Evolutionary conservation across 2,888 invertebrate genomes (phyloP).

Genomic region (Ganaspis brasiliensis): DNA sequence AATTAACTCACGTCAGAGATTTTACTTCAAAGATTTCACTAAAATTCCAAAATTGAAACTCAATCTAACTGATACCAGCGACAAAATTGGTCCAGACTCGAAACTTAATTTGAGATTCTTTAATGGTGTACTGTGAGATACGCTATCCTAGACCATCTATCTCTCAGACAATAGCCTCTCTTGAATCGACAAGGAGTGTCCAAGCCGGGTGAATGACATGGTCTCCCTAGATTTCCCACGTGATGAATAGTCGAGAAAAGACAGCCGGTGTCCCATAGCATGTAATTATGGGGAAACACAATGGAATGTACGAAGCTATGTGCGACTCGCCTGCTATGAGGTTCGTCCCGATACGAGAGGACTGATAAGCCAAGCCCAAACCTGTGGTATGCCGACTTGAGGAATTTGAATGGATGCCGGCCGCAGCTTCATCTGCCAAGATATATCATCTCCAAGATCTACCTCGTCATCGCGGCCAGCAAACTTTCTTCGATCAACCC

Average conservation of each 20-base stretch:
- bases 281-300: slow-evolving; percentile 76
- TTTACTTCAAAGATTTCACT: too few species aligned
- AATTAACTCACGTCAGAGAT: slow-evolving; percentile 7
- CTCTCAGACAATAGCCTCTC: slow-evolving; percentile 22
- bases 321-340: slow-evolving; percentile 68
- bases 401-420: slow-evolving; percentile 44
- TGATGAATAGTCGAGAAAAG: slow-evolving; percentile 62
- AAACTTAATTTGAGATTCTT: not conserved
- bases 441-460: slow-evolving; percentile 69
- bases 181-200: slow-evolving; percentile 44
- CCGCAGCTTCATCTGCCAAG: slow-evolving; percentile 68
- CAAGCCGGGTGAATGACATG: slow-evolving; percentile 41
- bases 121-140: slow-evolving; percentile 2
- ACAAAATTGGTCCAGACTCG: not conserved
- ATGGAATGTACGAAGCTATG: slow-evolving; percentile 75
- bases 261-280: slow-evolving; percentile 62
- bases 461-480: slow-evolving; percentile 71
- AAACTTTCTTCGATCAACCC: slow-evolving; percentile 39
- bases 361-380: slow-evolving; percentile 68
- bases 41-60: too few species aligned
- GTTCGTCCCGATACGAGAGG: slow-evolving; percentile 71
- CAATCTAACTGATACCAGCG: slow-evolving; percentile 40
- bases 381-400: slow-evolving; percentile 45
- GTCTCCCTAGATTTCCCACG: slow-evolving; percentile 66
- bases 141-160: slow-evolving; percentile 6